Evolutionary conservation across 2,113 vertebrate species (phyloP), one percentile per base, ranked within the genome.

Genomic region (Alethe diademata): DNA sequence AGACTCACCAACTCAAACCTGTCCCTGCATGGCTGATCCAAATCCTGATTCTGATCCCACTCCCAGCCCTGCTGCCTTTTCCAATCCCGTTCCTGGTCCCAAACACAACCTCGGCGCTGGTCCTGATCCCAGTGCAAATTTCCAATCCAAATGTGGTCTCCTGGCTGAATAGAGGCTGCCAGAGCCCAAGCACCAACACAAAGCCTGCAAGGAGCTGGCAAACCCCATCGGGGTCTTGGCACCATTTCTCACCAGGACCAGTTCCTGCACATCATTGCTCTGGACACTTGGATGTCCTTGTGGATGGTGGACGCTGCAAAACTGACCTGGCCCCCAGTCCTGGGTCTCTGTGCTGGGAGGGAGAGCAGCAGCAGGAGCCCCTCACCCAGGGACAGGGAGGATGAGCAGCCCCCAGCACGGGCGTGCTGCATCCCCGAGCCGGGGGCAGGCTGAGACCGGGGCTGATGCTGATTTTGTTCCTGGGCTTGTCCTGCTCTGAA

Each of bases 151-250:
- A 22, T 3, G 17, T 62, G 10, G 2, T 25, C 16, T 67, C 8
- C 38, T 48, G 69, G 25, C 16, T n/a, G 28, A 28, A 31, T 0
- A 8, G 25, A 73, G n/a, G 54, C n/a, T 86, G 16, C 9, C 84
- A 56, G 57, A 54, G 40, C 51, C 35, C 31, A 3, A 9, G 22
- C 70, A 17, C 60, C 78, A 36, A 2, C 56, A 40, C 17, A 75
- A 36, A 70, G 14, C 0, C 23, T 22, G 15, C 61, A 4, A 24
- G 64, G 42, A 75, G 17, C 40, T 17, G 36, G 15, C 43, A 81
- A 78, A 51, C 16, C 35, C 38, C 48, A 6, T 0, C 0, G 2
- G 23, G 33, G 1, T 28, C 61, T 81, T 29, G 7, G 50, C 60
- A 50, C 43, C 20, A 0, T 58, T 86, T 67, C 87, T 29, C 42